Conservation (phyloP, 1,140 invertebrate species). For the Phocides pigmalion region DNA sequence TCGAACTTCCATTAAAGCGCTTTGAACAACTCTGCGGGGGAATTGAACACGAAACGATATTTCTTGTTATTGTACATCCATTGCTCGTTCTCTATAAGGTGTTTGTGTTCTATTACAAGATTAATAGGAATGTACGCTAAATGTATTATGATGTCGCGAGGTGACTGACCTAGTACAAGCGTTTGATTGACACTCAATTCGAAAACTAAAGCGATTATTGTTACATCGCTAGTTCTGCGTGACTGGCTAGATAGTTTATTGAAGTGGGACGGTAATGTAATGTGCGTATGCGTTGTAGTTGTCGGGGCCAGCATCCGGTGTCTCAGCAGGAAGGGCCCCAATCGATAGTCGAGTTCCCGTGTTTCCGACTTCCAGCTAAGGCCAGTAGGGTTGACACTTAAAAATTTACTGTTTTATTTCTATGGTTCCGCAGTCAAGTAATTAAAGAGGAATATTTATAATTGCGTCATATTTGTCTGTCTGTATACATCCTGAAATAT, state of each 20-base stretch:
- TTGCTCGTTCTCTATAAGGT: conserved; percentile 11
- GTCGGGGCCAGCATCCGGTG: conserved; percentile 40
- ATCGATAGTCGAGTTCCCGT: conserved; percentile 37
- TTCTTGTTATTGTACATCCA: conserved; percentile 23
- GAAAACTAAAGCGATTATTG: conserved; percentile 9
- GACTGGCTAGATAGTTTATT: conserved; percentile 9
- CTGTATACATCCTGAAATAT: too few species aligned
- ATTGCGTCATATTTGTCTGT: too few species aligned
- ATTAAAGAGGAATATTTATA: too few species aligned
- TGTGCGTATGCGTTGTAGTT: conserved; percentile 14
- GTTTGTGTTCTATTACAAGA: not conserved
- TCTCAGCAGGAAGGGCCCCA: conserved; percentile 37
- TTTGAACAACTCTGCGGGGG: conserved; percentile 28
- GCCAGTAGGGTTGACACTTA: conserved; percentile 13
- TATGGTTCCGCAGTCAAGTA: too few species aligned
- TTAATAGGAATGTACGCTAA: conserved; percentile 21
- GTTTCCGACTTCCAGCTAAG: conserved; percentile 13
- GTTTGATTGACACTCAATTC: conserved; percentile 31
- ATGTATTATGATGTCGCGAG: not conserved
- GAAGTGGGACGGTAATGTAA: conserved; percentile 31
- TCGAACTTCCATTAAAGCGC: conserved; percentile 40
- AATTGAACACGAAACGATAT: not conserved
- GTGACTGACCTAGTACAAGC: conserved; percentile 26
- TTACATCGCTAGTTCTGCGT: conserved; percentile 29
- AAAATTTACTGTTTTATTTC: not conserved